A percentile compares a stretch with the other conserved stretches of the same genome.
Evolutionary conservation across 2,797 vertebrate genomes (phyloP).

Genomic region (Xiphorhynchus erythropygius): DNA sequence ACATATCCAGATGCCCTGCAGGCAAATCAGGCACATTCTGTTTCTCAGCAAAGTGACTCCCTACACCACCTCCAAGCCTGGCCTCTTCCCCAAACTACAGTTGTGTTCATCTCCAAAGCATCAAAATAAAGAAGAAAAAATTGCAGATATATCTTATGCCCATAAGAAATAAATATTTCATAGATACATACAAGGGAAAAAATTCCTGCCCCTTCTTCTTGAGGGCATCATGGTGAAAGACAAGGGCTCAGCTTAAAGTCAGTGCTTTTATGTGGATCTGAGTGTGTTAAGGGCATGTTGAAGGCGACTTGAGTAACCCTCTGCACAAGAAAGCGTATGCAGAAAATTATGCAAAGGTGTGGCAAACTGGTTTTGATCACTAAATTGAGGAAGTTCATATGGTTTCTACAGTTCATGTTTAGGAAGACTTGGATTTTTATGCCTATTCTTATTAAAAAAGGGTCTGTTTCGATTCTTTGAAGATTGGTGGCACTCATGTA

Average conservation of each 20-base stretch:
- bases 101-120: neutral
- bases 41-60: neutral
- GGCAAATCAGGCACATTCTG: neutral
- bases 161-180: neutral
- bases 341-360: neutral
- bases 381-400: neutral
- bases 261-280: neutral
- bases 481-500: neutral
- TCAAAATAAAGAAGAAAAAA: neutral
- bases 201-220: neutral
- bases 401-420: neutral
- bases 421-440: neutral
- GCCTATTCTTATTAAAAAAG: neutral
- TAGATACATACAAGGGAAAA: neutral
- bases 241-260: rapidly evolving
- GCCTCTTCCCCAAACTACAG: neutral
- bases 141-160: rapidly evolving
- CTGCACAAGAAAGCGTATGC: rapidly evolving
- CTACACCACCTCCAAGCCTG: neutral
- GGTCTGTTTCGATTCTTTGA: neutral
- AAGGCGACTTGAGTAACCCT: neutral
- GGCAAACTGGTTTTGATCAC: neutral
- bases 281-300: neutral
- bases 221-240: neutral
- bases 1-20: neutral